phyloP scores from a whole-genome alignment of 2,797 vertebrate genomes.

The Manis pentadactyla region DNA sequence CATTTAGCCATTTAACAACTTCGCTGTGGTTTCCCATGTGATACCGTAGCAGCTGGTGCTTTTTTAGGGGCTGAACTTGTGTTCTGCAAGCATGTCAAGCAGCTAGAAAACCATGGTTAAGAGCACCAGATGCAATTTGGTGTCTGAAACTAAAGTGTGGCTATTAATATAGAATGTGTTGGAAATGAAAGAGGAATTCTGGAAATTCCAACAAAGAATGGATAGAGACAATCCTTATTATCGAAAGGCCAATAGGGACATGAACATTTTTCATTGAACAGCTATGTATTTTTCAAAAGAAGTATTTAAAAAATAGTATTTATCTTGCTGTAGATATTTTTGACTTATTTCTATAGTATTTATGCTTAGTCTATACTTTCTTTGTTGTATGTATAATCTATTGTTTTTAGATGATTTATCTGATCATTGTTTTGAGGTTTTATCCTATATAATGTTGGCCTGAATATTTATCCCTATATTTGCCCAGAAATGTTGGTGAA shows the following conservation, averaged over 20 bases:
- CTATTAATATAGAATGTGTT: neutral
- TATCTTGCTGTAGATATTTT: neutral
- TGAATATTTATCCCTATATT: neutral
- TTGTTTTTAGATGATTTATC: neutral
- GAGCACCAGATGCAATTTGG: neutral
- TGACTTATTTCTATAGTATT: neutral
- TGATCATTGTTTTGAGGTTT: neutral
- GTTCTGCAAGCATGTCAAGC: neutral
- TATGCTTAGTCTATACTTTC: neutral
- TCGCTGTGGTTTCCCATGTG: neutral
- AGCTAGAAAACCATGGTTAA: neutral
- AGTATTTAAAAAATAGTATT: neutral
- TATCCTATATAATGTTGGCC: neutral
- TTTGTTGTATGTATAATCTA: neutral
- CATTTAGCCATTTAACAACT: neutral
- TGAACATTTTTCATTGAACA: neutral
- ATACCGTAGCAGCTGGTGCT: neutral
- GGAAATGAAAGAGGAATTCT: slow-evolving; percentile 27
- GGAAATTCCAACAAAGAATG: neutral
- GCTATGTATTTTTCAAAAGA: neutral
- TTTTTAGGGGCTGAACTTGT: neutral
- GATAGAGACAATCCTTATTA: neutral
- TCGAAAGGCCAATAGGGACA: neutral
- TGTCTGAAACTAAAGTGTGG: neutral
- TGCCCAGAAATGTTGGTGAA: neutral